Evolutionary conservation across 1,140 invertebrate genomes (phyloP).

Genomic region (Chironomus tepperi): DNA sequence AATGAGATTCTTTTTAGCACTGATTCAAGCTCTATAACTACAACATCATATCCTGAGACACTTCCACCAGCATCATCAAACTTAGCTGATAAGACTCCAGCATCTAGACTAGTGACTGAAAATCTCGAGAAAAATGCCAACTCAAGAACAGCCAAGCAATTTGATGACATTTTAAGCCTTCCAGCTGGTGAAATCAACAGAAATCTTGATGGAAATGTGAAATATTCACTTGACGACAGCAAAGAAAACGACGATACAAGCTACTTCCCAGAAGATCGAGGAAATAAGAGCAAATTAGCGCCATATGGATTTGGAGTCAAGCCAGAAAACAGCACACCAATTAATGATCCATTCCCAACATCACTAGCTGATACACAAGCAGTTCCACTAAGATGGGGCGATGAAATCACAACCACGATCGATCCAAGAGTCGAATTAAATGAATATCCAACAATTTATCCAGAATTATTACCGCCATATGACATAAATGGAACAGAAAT

Average conservation of each 20-base stretch:
- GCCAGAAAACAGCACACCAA: conserved; percentile 34
- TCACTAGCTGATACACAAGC: conserved; percentile 26
- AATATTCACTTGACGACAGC: conserved; percentile 26
- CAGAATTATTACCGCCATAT: conserved; percentile 29
- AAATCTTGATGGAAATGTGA: conserved; percentile 35
- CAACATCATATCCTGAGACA: conserved; percentile 36
- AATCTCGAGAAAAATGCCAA: conserved; percentile 28
- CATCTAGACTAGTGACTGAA: conserved; percentile 29
- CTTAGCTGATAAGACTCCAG: conserved; percentile 33
- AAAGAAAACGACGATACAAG: conserved; percentile 32
- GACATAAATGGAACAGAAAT: conserved; percentile 17
- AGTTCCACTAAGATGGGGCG: conserved; percentile 31
- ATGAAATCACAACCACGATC: conserved; percentile 30
- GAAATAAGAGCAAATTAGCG: conserved; percentile 31
- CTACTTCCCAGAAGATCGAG: conserved; percentile 40
- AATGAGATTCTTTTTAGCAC: conserved; percentile 29
- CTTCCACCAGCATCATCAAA: conserved; percentile 28
- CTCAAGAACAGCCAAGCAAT: background rate
- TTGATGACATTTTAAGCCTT: background rate
- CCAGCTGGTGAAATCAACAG: conserved; percentile 42
- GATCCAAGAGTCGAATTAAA: conserved; percentile 31
- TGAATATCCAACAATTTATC: conserved; percentile 28
- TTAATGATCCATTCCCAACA: conserved; percentile 38
- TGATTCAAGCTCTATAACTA: conserved; percentile 27
- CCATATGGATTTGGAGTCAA: conserved; percentile 37